Base-by-base conservation (phyloP, 2,888 invertebrate species). In the Cabera pusaria region DNA sequence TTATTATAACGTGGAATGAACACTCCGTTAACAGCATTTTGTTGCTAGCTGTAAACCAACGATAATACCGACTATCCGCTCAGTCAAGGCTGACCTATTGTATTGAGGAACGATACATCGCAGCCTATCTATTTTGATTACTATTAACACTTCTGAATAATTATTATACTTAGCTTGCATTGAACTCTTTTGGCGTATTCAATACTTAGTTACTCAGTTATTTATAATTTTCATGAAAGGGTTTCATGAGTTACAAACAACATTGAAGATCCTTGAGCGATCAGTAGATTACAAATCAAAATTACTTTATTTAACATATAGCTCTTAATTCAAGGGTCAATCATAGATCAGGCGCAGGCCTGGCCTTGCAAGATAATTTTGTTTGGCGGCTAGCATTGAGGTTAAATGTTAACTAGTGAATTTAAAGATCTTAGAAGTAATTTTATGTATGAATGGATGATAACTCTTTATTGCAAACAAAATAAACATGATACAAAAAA, bases 181-280 rank as follows among this genome's bases (percentile, higher is more conserved):
- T n/a, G n/a, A n/a, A n/a, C n/a, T n/a, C n/a, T n/a, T n/a, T n/a
- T n/a, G n/a, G n/a, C n/a, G n/a, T n/a, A n/a, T n/a, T n/a, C n/a
- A n/a, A n/a, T n/a, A n/a, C n/a, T n/a, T n/a, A n/a, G n/a, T n/a
- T n/a, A n/a, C n/a, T n/a, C n/a, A n/a, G n/a, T n/a, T n/a, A n/a
- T n/a, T 36, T 20, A 23, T 32, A 12, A 27, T 26, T 42, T 39
- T 44, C 19, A 29, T 36, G 22, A 8, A 34, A 39, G 26, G 29
- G 49, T 66, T 68, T 52, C 59, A 65, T 38, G 7, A 45, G 40
- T 50, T n/a, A n/a, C n/a, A n/a, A n/a, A n/a, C n/a, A n/a, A n/a
- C n/a, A n/a, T n/a, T n/a, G n/a, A n/a, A n/a, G n/a, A n/a, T 53
- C 65, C 66, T 73, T 69, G 67, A 69, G 52, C 62, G 58, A 62